Base-by-base conservation (phyloP, 2,113 vertebrate species). In the Terrapene triunguis region DNA sequence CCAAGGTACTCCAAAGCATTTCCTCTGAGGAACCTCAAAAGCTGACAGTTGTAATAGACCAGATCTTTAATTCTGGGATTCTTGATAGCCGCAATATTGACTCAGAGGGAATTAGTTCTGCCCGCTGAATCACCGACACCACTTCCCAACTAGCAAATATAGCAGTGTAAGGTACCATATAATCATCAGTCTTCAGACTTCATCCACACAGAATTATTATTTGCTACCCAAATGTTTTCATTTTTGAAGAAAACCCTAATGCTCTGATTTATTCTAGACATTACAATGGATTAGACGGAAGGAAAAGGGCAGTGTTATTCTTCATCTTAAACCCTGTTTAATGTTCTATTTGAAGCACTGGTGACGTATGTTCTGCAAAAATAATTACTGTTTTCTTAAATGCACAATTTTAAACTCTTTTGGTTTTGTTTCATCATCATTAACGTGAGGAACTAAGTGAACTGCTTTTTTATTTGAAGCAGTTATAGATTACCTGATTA, bases 261-360 rank as follows among this genome's bases (percentile, higher is more conserved):
- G 82, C 87, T 35, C 1, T 69, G 93, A 74, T 96, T 85, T 35
- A 29, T 3, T 29, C 72, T 2, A 0, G 74, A 79, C 80, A 54
- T 89, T 89, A 29, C 79, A 85, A 44, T 8, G 88, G 11, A 29
- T 94, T 84, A 32, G 85, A 32, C 2, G 13, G 1, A 35, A n/a
- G 10, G 25, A 65, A 51, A 96, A 93, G 94, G 2, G 62, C 65
- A 74, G 59, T 48, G 1, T 82, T 90, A 87, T 91, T 54, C 10
- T 76, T 17, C 2, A 22, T 72, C n/a, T 0, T 38, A 90, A 25
- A 1, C 13, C 32, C 29, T 5, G 76, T 25, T 81, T 14, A 1
- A 25, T 50, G 6, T 48, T 50, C 59, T 72, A 7, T 85, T 81
- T 85, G 32, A 82, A 94, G 2, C 10, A 89, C 24, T 27, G 8